Conservation (phyloP, 2,797 vertebrate genomes). For the Syndactyla subalaris region DNA sequence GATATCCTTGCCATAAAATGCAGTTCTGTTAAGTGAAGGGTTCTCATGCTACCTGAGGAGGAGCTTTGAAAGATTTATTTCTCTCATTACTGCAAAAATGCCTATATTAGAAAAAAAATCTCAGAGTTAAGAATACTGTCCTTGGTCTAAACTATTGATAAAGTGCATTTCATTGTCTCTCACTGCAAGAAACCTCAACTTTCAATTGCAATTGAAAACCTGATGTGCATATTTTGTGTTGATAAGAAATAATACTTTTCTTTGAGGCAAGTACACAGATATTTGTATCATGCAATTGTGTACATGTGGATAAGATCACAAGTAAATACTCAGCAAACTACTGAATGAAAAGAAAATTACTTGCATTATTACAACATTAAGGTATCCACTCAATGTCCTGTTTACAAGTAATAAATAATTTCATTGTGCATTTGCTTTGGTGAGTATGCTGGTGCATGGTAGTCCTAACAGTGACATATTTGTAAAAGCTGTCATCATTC, state of each 20-base stretch:
- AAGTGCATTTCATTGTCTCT: background rate
- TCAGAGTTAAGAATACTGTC: background rate
- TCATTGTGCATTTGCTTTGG: background rate
- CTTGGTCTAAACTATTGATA: background rate
- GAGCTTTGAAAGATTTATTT: background rate
- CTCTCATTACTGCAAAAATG: background rate
- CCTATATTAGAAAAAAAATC: background rate
- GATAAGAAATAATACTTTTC: background rate
- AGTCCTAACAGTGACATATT: background rate
- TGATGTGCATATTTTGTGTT: background rate
- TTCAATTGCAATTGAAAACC: background rate
- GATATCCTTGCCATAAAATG: constrained; percentile 90
- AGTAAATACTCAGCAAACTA: background rate
- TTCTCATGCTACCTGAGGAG: background rate
- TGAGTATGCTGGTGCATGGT: background rate
- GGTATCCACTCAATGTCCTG: background rate
- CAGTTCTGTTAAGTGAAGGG: background rate
- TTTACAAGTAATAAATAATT: background rate
- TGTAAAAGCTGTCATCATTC: background rate
- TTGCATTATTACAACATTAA: background rate
- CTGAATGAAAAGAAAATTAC: background rate
- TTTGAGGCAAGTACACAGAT: background rate
- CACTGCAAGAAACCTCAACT: background rate
- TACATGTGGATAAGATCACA: background rate
- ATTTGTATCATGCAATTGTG: background rate